Conservation (phyloP, 1,140 invertebrate species). For the Lanistes nyassanus region DNA sequence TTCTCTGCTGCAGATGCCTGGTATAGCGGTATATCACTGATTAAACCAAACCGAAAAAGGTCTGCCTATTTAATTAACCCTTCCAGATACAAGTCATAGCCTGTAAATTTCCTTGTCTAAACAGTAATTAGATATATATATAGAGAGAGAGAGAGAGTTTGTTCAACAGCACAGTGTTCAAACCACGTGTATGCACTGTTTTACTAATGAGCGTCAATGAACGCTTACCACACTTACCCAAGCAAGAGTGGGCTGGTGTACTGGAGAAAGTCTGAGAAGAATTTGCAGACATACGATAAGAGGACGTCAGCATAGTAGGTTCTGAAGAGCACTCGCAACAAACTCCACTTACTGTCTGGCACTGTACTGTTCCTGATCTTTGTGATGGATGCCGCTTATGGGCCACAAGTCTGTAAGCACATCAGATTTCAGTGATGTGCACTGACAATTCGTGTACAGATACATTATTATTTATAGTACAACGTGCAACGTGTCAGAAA, state of each 20-base stretch:
- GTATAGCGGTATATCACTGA: too few relatives aligned
- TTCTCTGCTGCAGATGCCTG: too few relatives aligned
- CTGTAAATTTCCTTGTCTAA: too few relatives aligned
- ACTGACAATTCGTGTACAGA: slow-evolving; percentile 1
- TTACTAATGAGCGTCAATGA: too few relatives aligned
- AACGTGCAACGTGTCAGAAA: background rate
- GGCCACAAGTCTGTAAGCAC: background rate
- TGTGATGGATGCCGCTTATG: background rate
- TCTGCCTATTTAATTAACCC: too few relatives aligned
- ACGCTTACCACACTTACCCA: slow-evolving; percentile 33
- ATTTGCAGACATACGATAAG: slow-evolving; percentile 39
- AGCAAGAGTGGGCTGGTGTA: slow-evolving; percentile 44
- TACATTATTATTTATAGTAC: slow-evolving; percentile 4
- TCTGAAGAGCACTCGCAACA: slow-evolving; percentile 34
- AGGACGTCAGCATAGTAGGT: slow-evolving; percentile 34
- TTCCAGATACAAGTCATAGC: too few relatives aligned
- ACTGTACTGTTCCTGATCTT: background rate
- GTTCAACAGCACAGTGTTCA: too few relatives aligned
- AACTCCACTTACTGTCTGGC: slow-evolving; percentile 24
- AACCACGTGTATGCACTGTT: too few relatives aligned
- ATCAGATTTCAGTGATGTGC: background rate
- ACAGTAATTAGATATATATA: too few relatives aligned
- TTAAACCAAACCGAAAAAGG: too few relatives aligned
- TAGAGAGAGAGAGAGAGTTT: too few relatives aligned
- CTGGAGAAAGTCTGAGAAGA: slow-evolving; percentile 45